These are phyloP conservation scores for Elegia similella DNA, from an alignment of 2,888 invertebrate genomes.

Conservation along the genomic window DNA sequence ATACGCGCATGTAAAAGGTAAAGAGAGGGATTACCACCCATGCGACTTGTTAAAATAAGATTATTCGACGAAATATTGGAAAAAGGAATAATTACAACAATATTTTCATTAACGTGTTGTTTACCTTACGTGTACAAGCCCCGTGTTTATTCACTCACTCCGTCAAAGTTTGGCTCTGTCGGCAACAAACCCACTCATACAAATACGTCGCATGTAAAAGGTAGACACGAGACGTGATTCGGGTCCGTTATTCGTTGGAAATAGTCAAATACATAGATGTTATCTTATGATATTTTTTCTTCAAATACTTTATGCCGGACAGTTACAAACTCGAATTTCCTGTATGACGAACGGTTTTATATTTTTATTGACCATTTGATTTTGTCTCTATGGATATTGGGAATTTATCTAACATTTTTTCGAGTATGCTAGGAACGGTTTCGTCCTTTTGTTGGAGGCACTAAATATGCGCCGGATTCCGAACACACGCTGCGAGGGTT, in stretches of 20 bases:
- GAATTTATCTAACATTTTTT: neutral
- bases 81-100: slow-evolving; percentile 32
- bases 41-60: slow-evolving; percentile 41
- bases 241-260: slow-evolving; percentile 8
- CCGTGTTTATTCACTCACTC: slow-evolving; percentile 15
- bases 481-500: neutral
- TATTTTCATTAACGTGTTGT: slow-evolving; percentile 22
- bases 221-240: slow-evolving; percentile 4
- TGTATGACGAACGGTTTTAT: slow-evolving; percentile 4
- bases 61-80: slow-evolving; percentile 26
- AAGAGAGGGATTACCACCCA: slow-evolving; percentile 35
- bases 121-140: slow-evolving; percentile 16
- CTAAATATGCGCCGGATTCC: neutral
- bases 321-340: slow-evolving; percentile 12
- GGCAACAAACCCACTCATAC: slow-evolving; percentile 15
- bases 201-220: slow-evolving; percentile 7
- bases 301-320: neutral
- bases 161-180: neutral
- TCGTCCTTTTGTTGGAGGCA: neutral
- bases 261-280: neutral
- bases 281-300: slow-evolving; percentile 1
- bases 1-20: slow-evolving; percentile 8
- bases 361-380: neutral
- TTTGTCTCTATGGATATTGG: neutral
- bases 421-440: neutral